phyloP scores from a whole-genome alignment of 2,888 invertebrate species.

The Altica lythri region DNA sequence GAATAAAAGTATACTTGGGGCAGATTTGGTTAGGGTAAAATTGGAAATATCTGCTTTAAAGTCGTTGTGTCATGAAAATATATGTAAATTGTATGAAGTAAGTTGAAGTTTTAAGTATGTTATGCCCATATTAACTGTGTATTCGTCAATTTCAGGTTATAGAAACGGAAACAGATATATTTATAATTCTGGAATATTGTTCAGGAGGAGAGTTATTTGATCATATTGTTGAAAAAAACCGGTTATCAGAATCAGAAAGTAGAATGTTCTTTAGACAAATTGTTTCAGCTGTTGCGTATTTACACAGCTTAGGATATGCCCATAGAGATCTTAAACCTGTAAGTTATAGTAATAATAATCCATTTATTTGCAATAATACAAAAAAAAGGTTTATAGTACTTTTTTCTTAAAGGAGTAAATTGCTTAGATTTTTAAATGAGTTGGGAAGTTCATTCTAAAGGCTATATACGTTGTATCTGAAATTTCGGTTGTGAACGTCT shows the following conservation, averaged over 20 bases:
- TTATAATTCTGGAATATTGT: constrained; percentile 81
- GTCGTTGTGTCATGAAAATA: constrained; percentile 70
- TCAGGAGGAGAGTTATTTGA: constrained; percentile 84
- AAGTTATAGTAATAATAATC: too few relatives aligned
- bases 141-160: constrained; percentile 61
- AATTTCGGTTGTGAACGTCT: too few relatives aligned
- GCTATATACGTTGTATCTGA: too few relatives aligned
- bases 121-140: neutral
- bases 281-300: constrained; percentile 76
- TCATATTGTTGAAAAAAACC: constrained; percentile 78
- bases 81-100: constrained; percentile 76
- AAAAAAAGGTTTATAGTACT: too few relatives aligned
- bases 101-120: neutral
- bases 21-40: constrained; percentile 72
- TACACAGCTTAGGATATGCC: constrained; percentile 76
- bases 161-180: constrained; percentile 75
- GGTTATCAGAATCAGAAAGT: constrained; percentile 73
- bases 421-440: too few relatives aligned
- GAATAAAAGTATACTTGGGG: constrained; percentile 73
- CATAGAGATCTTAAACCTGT: constrained; percentile 85
- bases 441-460: too few relatives aligned
- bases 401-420: too few relatives aligned
- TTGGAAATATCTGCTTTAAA: constrained; percentile 77
- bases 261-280: constrained; percentile 79
- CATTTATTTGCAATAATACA: too few relatives aligned